Percentiles rank a stretch among this genome's conserved stretches.
Conservation (phyloP, 2,113 vertebrate species). For the Pygoscelis adeliae region DNA sequence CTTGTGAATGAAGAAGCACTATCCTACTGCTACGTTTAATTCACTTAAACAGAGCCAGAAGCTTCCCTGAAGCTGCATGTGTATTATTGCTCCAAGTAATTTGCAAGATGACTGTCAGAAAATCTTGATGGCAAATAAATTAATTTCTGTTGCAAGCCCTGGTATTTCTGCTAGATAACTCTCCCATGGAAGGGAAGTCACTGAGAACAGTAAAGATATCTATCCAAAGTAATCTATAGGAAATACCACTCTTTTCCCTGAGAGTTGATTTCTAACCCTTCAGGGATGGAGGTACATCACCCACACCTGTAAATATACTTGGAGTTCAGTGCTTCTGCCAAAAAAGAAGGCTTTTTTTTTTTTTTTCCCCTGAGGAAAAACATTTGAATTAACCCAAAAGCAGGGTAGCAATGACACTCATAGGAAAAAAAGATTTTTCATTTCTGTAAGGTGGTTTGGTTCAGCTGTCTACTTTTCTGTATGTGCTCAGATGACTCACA, state of each 20-base stretch:
- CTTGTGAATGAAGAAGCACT: not conserved
- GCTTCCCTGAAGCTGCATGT: not conserved
- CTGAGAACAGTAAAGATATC: not conserved
- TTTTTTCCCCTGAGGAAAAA: not conserved
- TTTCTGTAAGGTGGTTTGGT: not conserved
- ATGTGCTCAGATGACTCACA: not conserved
- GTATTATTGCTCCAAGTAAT: not conserved
- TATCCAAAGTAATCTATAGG: not conserved
- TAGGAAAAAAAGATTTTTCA: not conserved
- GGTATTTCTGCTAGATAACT: not conserved
- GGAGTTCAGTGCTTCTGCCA: not conserved
- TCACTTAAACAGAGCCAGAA: not conserved
- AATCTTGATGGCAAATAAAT: not conserved
- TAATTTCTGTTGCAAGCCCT: not conserved
- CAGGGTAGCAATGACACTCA: not conserved
- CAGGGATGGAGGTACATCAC: not conserved
- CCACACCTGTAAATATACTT: not conserved
- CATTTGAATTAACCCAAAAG: not conserved
- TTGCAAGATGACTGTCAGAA: not conserved
- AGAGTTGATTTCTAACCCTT: not conserved
- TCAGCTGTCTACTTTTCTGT: not conserved
- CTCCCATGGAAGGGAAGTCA: not conserved
- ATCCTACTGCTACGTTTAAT: not conserved
- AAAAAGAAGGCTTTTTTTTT: not conserved
- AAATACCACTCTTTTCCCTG: not conserved